These are phyloP conservation scores for Cettia cetti DNA, from an alignment of 2,113 vertebrate genomes.

Conservation along the genomic window DNA sequence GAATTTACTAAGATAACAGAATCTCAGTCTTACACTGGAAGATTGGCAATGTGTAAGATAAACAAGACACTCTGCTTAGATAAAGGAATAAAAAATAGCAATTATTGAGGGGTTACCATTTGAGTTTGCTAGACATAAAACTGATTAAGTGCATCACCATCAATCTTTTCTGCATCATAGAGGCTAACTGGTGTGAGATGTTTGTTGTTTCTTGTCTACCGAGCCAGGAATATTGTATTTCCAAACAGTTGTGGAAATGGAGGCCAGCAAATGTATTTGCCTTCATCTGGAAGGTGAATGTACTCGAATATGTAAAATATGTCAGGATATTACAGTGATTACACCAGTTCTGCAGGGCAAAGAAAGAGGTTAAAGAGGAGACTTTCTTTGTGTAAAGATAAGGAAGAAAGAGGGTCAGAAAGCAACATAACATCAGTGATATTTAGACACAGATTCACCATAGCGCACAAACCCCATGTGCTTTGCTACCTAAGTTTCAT, in stretches of 20 bases:
- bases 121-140: background rate
- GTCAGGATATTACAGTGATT: background rate
- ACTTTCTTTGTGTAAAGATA: background rate
- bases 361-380: background rate
- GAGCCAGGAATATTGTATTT: background rate
- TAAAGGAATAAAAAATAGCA: slow-evolving; percentile 14
- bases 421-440: background rate
- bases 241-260: background rate
- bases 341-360: background rate
- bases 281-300: background rate
- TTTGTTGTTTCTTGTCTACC: background rate
- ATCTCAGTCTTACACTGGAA: background rate
- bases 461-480: background rate
- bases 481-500: background rate
- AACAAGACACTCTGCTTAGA: background rate
- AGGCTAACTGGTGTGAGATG: background rate
- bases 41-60: background rate
- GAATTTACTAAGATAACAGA: background rate
- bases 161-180: background rate
- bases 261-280: background rate
- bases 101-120: background rate
- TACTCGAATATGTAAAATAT: background rate
- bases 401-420: background rate
- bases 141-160: background rate
- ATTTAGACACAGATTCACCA: background rate